phyloP scores from a whole-genome alignment of 2,113 vertebrate species.

The Ranitomeya imitator region DNA sequence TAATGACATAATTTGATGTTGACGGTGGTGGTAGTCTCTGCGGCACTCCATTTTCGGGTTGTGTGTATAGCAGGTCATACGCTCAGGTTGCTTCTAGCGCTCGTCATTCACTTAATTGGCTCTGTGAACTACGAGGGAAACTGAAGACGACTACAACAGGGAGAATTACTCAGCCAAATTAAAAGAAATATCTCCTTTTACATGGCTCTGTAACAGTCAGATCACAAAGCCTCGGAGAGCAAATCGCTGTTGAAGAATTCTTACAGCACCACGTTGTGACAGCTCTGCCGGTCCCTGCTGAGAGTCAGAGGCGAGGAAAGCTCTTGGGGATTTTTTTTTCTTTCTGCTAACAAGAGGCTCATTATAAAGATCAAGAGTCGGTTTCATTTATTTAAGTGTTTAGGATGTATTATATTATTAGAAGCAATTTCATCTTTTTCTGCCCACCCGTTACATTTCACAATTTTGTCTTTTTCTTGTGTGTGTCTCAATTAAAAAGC shows the following conservation, averaged over 20 bases:
- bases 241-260: slow-evolving; percentile 81
- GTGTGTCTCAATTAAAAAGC: not conserved
- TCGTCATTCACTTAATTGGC: slow-evolving; percentile 72
- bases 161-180: slow-evolving; percentile 70
- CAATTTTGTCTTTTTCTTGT: not conserved
- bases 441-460: not conserved
- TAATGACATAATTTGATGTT: slow-evolving; percentile 59
- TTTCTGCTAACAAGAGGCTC: slow-evolving; percentile 71
- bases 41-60: slow-evolving; percentile 59
- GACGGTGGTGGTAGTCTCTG: slow-evolving; percentile 55
- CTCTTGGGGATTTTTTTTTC: slow-evolving; percentile 48
- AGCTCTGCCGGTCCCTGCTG: slow-evolving; percentile 66
- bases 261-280: slow-evolving; percentile 76
- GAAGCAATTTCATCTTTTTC: slow-evolving; percentile 19
- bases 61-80: slow-evolving; percentile 63
- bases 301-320: slow-evolving; percentile 71
- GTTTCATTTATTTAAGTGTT: slow-evolving; percentile 71
- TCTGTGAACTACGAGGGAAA: slow-evolving; percentile 68
- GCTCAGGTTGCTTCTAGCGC: slow-evolving; percentile 57
- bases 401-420: slow-evolving; percentile 66
- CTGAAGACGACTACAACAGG: slow-evolving; percentile 70
- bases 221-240: slow-evolving; percentile 75
- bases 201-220: slow-evolving; percentile 66
- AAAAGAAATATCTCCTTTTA: slow-evolving; percentile 74
- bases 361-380: slow-evolving; percentile 73